These are phyloP conservation scores for Cenopis cana DNA, from an alignment of 2,888 invertebrate species.

Conservation along the genomic window DNA sequence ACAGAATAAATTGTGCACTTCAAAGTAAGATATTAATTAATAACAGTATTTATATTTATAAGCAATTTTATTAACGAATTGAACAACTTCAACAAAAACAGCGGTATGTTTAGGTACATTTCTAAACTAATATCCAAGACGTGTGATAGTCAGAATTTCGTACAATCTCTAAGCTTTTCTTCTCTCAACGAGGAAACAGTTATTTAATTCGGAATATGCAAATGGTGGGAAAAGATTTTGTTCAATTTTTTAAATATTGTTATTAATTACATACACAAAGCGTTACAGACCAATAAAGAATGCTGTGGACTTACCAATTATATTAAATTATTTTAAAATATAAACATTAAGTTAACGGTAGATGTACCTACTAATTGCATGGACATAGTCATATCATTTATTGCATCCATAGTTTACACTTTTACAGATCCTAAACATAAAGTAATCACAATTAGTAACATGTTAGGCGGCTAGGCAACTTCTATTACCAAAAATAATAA, in stretches of 20 bases:
- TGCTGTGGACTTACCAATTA: slow-evolving; percentile 13
- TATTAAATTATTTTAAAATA: slow-evolving; percentile 16
- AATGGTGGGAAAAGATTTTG: slow-evolving; percentile 28
- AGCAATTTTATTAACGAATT: background rate
- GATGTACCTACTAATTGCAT: background rate
- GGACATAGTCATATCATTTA: background rate
- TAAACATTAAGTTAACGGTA: slow-evolving; percentile 1
- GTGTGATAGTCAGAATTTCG: background rate
- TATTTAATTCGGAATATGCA: background rate
- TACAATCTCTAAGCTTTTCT: background rate
- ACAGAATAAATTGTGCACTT: background rate
- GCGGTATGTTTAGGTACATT: background rate
- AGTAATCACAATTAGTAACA: too few species aligned
- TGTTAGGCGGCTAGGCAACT: background rate
- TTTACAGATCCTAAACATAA: too few species aligned
- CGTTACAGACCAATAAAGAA: slow-evolving; percentile 15
- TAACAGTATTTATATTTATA: background rate
- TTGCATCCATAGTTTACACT: too few species aligned
- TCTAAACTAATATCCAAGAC: background rate
- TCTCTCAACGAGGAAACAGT: background rate
- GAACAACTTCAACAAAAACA: background rate
- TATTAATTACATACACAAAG: slow-evolving; percentile 22
- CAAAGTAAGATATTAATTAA: background rate
- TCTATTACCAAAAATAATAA: slow-evolving; percentile 10
- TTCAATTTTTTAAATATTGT: slow-evolving; percentile 25